Evolutionary conservation across 2,797 vertebrate genomes (phyloP).

Genomic region (Silurus aristotelis): DNA sequence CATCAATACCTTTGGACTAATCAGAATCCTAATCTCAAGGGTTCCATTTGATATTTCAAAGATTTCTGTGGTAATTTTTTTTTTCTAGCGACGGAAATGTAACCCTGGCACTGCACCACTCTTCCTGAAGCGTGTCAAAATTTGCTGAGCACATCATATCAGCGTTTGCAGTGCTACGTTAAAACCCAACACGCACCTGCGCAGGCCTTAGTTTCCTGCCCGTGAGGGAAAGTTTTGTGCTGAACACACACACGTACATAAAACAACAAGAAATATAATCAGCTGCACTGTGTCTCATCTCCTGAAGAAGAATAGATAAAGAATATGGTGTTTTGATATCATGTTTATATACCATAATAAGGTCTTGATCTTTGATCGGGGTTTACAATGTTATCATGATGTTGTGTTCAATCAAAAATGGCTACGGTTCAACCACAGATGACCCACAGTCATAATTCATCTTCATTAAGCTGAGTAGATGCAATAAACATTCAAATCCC

Average conservation of each 20-base stretch:
- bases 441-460: neutral
- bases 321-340: neutral
- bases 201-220: no score
- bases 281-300: neutral
- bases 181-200: neutral
- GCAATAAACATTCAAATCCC: neutral
- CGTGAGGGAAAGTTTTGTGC: neutral
- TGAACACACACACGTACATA: neutral
- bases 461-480: neutral
- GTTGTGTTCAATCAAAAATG: neutral
- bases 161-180: neutral
- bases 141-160: neutral
- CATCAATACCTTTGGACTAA: no score
- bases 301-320: neutral
- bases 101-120: neutral
- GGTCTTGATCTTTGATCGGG: neutral
- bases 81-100: no score
- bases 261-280: neutral
- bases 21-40: no score
- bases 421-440: neutral
- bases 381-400: neutral
- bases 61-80: no score
- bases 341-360: neutral
- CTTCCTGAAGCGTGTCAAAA: neutral
- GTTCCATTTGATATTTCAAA: no score